Percentiles rank a stretch among this genome's conserved stretches.
Evolutionary conservation across 2,113 vertebrate genomes (phyloP).

Genomic region (Ciconia boyciana): DNA sequence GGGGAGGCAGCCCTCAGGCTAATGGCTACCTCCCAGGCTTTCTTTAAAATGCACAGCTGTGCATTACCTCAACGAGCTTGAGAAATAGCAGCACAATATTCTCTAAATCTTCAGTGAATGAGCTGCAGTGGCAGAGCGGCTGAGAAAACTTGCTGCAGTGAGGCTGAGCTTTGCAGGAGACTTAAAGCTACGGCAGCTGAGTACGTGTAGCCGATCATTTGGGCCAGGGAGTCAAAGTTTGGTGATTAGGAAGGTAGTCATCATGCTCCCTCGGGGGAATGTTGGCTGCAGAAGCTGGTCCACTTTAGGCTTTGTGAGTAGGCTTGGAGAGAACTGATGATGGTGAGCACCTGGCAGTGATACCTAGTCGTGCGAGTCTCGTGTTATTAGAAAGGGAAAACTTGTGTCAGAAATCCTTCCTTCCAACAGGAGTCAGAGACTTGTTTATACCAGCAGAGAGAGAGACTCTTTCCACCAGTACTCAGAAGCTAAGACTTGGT

Average conservation of each 20-base stretch:
- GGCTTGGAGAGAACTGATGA: not conserved
- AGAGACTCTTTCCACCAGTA: not conserved
- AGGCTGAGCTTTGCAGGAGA: not conserved
- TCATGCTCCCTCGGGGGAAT: not conserved
- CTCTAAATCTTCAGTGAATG: not conserved
- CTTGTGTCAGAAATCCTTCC: not conserved
- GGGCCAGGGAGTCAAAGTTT: not conserved
- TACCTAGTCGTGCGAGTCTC: not conserved
- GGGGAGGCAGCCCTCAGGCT: not conserved
- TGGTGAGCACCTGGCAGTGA: not conserved
- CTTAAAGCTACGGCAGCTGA: not conserved
- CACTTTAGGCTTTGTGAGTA: not conserved
- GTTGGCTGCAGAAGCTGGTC: not conserved
- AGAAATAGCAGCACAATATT: not conserved
- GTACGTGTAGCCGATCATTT: accelerated
- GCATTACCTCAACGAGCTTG: not conserved
- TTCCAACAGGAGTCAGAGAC: not conserved
- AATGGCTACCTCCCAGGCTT: not conserved
- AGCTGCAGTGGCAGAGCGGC: not conserved
- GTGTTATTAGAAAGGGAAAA: not conserved
- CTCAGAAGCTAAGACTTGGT: not conserved
- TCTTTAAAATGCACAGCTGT: not conserved
- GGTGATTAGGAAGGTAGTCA: not conserved
- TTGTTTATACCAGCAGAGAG: not conserved
- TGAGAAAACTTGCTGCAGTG: not conserved